Conservation (phyloP, 1,140 invertebrate genomes). For the Pseudomyrmex flavicornis region DNA sequence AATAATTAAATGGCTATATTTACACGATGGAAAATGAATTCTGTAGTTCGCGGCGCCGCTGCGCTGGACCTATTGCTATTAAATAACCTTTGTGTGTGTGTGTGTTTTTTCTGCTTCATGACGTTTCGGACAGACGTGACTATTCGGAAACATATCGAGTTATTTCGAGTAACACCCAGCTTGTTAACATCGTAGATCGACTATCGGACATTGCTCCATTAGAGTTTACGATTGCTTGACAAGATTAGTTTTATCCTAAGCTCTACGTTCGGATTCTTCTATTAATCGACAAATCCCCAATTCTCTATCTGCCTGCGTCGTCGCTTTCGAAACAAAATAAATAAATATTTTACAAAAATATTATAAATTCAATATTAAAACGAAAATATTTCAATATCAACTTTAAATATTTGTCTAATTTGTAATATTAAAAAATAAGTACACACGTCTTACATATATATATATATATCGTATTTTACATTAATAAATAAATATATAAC, state of each 20-base stretch:
- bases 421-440: too few relatives aligned
- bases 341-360: too few relatives aligned
- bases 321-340: slow-evolving; percentile 30
- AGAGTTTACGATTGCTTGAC: slow-evolving; percentile 68
- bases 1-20: slow-evolving; percentile 81
- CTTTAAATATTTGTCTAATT: too few relatives aligned
- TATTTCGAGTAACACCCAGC: slow-evolving; percentile 63
- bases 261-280: slow-evolving; percentile 63
- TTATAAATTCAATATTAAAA: too few relatives aligned
- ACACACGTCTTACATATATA: too few relatives aligned
- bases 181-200: slow-evolving; percentile 60
- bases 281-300: slow-evolving; percentile 49
- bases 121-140: slow-evolving; percentile 64
- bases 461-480: too few relatives aligned
- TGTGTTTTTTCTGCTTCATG: neutral
- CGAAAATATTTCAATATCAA: too few relatives aligned
- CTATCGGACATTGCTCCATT: slow-evolving; percentile 66
- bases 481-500: neutral
- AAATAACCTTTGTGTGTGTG: slow-evolving; percentile 30
- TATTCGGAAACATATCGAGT: slow-evolving; percentile 56
- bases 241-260: slow-evolving; percentile 64
- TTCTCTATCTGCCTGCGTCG: slow-evolving; percentile 27
- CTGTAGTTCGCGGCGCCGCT: slow-evolving; percentile 32
- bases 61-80: slow-evolving; percentile 68
- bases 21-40: slow-evolving; percentile 78